Evolutionary conservation across 2,888 invertebrate species (phyloP).

Genomic region (Ischnus inquisitorius): DNA sequence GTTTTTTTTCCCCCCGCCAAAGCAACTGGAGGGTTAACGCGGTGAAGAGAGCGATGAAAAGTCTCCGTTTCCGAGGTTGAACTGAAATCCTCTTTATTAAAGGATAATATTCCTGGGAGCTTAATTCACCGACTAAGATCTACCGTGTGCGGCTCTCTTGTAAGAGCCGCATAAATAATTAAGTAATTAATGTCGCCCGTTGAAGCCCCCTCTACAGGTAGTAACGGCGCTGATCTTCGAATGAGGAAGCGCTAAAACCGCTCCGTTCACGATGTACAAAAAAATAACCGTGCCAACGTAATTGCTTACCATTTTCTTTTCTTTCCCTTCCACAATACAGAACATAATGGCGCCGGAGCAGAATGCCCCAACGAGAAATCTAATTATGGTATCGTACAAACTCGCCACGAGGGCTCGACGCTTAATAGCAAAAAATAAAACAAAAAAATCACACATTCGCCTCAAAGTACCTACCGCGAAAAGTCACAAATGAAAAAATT

Average conservation of each 20-base stretch:
- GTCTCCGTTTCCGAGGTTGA: slow-evolving; percentile 69
- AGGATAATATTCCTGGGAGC: slow-evolving; percentile 77
- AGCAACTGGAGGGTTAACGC: slow-evolving; percentile 25
- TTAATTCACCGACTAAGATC: slow-evolving; percentile 73
- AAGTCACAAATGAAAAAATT: not conserved
- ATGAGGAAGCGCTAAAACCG: not conserved
- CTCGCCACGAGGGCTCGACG: slow-evolving; percentile 6
- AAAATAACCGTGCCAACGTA: slow-evolving; percentile 21
- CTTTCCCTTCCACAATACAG: not conserved
- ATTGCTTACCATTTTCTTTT: slow-evolving; percentile 19
- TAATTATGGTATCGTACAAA: slow-evolving; percentile 43
- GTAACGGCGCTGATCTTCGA: slow-evolving; percentile 17
- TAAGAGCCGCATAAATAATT: slow-evolving; percentile 72
- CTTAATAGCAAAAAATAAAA: not conserved
- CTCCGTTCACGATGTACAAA: slow-evolving; percentile 33
- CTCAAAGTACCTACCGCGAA: not conserved
- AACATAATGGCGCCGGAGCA: slow-evolving; percentile 3
- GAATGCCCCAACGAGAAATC: not conserved
- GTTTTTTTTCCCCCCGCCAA: slow-evolving; percentile 1
- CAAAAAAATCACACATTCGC: not conserved
- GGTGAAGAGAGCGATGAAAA: slow-evolving; percentile 43
- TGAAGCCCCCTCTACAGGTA: slow-evolving; percentile 24
- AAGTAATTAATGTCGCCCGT: slow-evolving; percentile 63
- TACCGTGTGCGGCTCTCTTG: slow-evolving; percentile 61
- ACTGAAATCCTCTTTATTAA: slow-evolving; percentile 78